Base-by-base conservation (phyloP, 2,888 invertebrate species). In the Gortyna flavago region DNA sequence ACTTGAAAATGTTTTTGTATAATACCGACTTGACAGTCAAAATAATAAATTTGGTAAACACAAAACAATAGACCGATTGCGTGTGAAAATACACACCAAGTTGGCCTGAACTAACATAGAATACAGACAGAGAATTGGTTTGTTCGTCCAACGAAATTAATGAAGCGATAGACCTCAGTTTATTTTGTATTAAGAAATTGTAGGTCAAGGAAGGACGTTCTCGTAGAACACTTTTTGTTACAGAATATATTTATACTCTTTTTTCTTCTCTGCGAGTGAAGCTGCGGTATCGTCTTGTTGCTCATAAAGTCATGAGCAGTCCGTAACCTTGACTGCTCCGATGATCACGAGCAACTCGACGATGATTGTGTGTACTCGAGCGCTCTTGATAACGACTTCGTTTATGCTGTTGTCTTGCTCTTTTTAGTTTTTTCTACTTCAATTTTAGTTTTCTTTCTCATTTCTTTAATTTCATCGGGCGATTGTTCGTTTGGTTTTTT, bases 241-340 rank as follows among this genome's bases (percentile, higher is more conserved):
- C 21, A n/a, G 48, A 73, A 41, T 25, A 57, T 65, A 54, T 18
- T 59, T n/a, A 25, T n/a, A 29, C 25, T 38, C 2, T 54, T 59
- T 77, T 79, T 76, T 72, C 51, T 72, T 59, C n/a, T 16, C 13
- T 16, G n/a, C 41, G 18, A 77, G 54, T 32, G 38, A 72, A 70
- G 61, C 66, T 25, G 64, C 54, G 29, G 67, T 29, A 73, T 70
- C 54, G 32, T 38, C 75, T 77, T 74, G 73, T 82, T 75, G 67
- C 61, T 77, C 61, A 65, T 87, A 81, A 73, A 80, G 79, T 81
- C 65, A 77, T 80, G 79, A 83, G 76, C 77, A 68, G 41, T 64
- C 16, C 61, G 75, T 61, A 81, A 79, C 90, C 91, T 91, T 91
- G 90, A 88, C 88, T 85, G 85, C 79, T 89, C 79, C 87, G 87